Percentiles rank a stretch among this genome's conserved stretches.
Evolutionary conservation across 2,113 vertebrate genomes (phyloP).

Genomic region (Rhineura floridana): DNA sequence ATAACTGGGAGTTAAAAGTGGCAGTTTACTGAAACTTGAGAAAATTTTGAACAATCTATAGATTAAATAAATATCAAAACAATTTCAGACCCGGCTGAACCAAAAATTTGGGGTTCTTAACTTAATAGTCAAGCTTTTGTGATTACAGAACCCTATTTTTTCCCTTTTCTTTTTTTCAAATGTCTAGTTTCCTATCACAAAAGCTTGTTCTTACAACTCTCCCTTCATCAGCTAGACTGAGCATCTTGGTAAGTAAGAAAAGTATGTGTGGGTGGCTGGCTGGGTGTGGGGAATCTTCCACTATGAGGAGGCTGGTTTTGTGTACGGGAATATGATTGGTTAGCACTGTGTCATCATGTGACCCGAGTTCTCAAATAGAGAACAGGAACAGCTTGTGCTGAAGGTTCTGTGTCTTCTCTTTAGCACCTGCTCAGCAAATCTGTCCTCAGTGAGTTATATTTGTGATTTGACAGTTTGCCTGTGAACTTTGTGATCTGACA

Average conservation of each 20-base stretch:
- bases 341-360: neutral
- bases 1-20: neutral
- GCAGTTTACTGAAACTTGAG: neutral
- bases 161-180: neutral
- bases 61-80: neutral
- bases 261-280: neutral
- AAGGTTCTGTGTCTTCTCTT: neutral
- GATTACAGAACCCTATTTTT: neutral
- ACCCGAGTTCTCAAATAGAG: neutral
- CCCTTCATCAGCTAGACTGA: neutral
- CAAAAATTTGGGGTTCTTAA: neutral
- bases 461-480: too few relatives aligned
- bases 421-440: neutral
- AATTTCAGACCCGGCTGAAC: neutral
- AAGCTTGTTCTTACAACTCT: neutral
- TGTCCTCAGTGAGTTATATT: neutral
- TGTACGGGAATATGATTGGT: neutral
- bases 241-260: neutral
- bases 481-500: neutral
- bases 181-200: neutral
- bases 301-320: neutral
- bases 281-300: neutral
- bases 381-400: neutral
- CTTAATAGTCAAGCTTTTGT: constrained; percentile 3
- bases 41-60: neutral